Evolutionary conservation across 2,113 vertebrate genomes (phyloP).

Genomic region (Chamaetylas fuelleborni): DNA sequence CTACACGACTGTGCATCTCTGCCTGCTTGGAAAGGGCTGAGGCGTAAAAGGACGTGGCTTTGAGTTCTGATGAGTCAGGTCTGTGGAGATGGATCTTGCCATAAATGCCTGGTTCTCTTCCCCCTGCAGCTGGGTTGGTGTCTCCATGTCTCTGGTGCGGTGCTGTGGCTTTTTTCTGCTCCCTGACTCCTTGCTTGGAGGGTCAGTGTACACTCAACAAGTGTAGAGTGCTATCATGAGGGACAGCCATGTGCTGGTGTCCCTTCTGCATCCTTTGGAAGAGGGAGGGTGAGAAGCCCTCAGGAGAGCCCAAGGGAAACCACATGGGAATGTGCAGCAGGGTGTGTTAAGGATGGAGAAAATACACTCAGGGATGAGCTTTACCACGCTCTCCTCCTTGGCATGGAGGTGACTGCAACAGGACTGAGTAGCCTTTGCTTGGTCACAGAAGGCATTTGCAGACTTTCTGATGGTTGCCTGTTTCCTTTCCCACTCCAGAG

Average conservation of each 20-base stretch:
- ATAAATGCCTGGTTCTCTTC: not conserved
- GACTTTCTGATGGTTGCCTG: not conserved
- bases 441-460: not conserved
- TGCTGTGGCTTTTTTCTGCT: not conserved
- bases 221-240: not conserved
- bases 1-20: not conserved
- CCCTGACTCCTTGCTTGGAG: not conserved
- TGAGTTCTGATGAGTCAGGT: not conserved
- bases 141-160: not conserved
- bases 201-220: not conserved
- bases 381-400: not conserved
- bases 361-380: not conserved
- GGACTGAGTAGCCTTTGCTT: not conserved
- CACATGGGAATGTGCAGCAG: not conserved
- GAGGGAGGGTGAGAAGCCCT: not conserved
- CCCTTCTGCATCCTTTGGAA: not conserved
- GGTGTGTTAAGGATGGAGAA: not conserved
- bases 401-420: not conserved
- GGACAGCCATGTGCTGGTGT: not conserved
- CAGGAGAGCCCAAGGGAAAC: not conserved
- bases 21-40: not conserved
- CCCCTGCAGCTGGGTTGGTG: not conserved
- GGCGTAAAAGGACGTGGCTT: fast-evolving
- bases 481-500: conserved; percentile 69
- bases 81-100: not conserved